phyloP scores from a whole-genome alignment of 2,888 invertebrate species.

The Salticus scenicus region DNA sequence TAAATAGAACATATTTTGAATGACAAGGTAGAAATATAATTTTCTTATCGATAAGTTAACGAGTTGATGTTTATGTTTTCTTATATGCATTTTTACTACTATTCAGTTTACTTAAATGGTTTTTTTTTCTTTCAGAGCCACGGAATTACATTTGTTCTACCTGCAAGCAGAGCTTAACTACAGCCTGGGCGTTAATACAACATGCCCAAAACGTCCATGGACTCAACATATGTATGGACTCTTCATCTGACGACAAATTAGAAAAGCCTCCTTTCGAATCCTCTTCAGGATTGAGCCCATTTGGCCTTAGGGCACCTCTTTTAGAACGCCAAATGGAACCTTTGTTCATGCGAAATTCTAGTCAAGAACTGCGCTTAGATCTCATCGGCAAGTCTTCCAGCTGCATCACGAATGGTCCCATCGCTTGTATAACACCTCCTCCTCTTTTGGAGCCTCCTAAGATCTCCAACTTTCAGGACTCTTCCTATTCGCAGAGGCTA shows the following conservation, averaged over 20 bases:
- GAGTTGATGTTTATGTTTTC: no score
- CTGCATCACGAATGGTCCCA: constrained; percentile 41
- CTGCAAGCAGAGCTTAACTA: constrained; percentile 91
- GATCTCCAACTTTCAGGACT: constrained; percentile 81
- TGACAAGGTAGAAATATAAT: no score
- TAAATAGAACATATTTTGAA: no score
- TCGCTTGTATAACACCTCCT: constrained; percentile 35
- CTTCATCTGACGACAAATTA: constrained; percentile 50
- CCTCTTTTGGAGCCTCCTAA: constrained; percentile 51
- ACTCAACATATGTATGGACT: constrained; percentile 91
- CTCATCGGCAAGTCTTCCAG: constrained; percentile 77
- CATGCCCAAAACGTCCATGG: constrained; percentile 96
- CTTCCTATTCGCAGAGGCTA: constrained; percentile 99
- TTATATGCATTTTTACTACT: no score
- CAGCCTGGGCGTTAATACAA: constrained; percentile 95
- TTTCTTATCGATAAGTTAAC: no score
- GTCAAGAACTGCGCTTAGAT: constrained; percentile 82
- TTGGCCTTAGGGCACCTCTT: constrained; percentile 84
- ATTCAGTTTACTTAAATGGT: no score
- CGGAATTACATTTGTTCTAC: constrained; percentile 94
- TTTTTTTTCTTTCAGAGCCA: constrained; percentile 81
- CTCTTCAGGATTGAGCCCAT: constrained; percentile 67
- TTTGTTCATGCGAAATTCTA: constrained; percentile 82
- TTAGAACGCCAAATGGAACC: constrained; percentile 77
- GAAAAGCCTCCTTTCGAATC: constrained; percentile 50